A percentile compares a stretch with the other conserved stretches of the same genome.
These are phyloP conservation scores for Dasysyrphus tricinctus DNA, from an alignment of 2,888 invertebrate species.

Conservation along the genomic window DNA sequence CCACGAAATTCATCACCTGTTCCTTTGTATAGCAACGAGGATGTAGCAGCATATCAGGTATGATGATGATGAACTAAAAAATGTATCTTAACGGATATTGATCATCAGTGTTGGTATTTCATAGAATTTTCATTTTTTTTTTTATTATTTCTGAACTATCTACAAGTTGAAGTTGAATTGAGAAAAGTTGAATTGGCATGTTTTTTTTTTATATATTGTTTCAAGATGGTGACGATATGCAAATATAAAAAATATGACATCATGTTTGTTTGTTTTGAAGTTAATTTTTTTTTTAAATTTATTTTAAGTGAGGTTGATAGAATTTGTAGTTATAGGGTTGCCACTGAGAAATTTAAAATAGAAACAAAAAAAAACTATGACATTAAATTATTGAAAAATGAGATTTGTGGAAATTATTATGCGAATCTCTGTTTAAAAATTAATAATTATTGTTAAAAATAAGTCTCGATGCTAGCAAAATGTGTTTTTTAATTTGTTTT, in stretches of 20 bases:
- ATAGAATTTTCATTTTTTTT: slow-evolving; percentile 6
- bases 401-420: too few species aligned
- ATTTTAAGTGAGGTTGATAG: slow-evolving; percentile 24
- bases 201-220: background rate
- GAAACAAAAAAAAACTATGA: too few species aligned
- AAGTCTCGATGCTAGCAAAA: too few species aligned
- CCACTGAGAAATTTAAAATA: background rate
- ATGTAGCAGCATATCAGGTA: slow-evolving; percentile 83
- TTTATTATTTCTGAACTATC: slow-evolving; percentile 36
- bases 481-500: too few species aligned
- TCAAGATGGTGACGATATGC: slow-evolving; percentile 63
- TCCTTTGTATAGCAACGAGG: slow-evolving; percentile 81
- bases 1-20: slow-evolving; percentile 83
- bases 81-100: slow-evolving; percentile 36
- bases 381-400: too few species aligned
- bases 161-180: slow-evolving; percentile 10
- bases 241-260: slow-evolving; percentile 68
- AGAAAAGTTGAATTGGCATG: slow-evolving; percentile 27
- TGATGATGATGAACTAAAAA: slow-evolving; percentile 56
- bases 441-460: too few species aligned
- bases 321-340: background rate
- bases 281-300: slow-evolving; percentile 22
- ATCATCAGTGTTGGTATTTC: slow-evolving; percentile 6
- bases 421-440: too few species aligned
- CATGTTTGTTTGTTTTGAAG: slow-evolving; percentile 49